Evolutionary conservation across 2,797 vertebrate genomes (phyloP).

Genomic region (Atherinosoma microstoma): DNA sequence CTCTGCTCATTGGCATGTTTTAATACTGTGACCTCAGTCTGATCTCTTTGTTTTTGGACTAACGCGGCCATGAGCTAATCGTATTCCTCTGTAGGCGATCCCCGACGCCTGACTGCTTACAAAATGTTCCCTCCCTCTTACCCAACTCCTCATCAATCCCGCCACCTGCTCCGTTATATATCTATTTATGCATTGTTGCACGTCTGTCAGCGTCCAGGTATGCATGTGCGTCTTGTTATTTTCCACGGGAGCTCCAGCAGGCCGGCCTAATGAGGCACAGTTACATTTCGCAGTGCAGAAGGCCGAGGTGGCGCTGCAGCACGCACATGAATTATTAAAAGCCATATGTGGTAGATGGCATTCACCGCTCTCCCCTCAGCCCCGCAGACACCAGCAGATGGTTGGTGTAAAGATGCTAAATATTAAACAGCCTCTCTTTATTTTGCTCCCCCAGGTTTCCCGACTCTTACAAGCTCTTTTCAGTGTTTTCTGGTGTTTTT

Average conservation of each 20-base stretch:
- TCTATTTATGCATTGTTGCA: conserved; percentile 29
- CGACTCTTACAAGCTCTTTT: conserved; percentile 39
- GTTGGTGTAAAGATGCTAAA: conserved; percentile 74
- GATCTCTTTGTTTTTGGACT: conserved; percentile 9
- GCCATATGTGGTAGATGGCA: conserved; percentile 77
- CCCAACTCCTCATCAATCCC: conserved; percentile 13
- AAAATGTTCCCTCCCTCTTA: conserved; percentile 36
- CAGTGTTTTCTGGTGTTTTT: conserved; percentile 4
- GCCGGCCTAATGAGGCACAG: conserved; percentile 70
- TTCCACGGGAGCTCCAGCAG: conserved; percentile 61
- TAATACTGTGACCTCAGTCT: conserved; percentile 13
- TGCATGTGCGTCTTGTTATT: conserved; percentile 35
- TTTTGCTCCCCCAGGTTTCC: conserved; percentile 13
- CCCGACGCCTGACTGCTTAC: conserved; percentile 30
- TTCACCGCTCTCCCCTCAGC: conserved; percentile 56
- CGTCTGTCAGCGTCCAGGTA: conserved; percentile 29
- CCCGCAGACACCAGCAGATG: conserved; percentile 78
- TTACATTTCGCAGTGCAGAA: conserved; percentile 68
- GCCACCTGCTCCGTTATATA: conserved; percentile 55
- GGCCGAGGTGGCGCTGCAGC: conserved; percentile 71
- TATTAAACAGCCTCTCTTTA: conserved; percentile 67
- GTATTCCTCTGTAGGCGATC: conserved; percentile 12
- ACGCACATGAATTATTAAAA: conserved; percentile 80
- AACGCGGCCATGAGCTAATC: conserved; percentile 20
- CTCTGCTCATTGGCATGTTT: conserved; percentile 29